A percentile compares a stretch with the other conserved stretches of the same genome.
phyloP scores from a whole-genome alignment of 2,888 invertebrate species.

The Epistrophe eligans region DNA sequence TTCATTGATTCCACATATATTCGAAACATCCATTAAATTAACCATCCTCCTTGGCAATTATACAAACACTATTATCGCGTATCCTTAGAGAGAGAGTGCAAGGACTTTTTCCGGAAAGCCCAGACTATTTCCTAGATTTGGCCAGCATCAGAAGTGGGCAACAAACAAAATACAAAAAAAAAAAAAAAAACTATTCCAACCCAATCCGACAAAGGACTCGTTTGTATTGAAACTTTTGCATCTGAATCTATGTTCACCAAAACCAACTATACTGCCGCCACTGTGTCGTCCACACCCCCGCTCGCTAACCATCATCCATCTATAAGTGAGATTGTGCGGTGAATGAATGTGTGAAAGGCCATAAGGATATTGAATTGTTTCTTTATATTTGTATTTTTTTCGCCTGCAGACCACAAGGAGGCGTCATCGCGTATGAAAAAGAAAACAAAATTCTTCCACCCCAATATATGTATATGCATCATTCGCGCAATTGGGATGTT shows the following conservation, averaged over 20 bases:
- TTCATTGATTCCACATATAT: slow-evolving; percentile 66
- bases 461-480: slow-evolving; percentile 43
- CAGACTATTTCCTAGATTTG: slow-evolving; percentile 38
- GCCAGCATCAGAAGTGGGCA: slow-evolving; percentile 21
- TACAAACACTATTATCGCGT: slow-evolving; percentile 72
- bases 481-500: slow-evolving; percentile 51
- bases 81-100: slow-evolving; percentile 33
- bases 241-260: slow-evolving; percentile 37
- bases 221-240: slow-evolving; percentile 58
- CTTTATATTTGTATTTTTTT: slow-evolving; percentile 36
- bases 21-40: slow-evolving; percentile 71
- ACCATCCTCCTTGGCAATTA: slow-evolving; percentile 74
- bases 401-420: slow-evolving; percentile 60
- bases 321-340: slow-evolving; percentile 7
- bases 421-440: slow-evolving; percentile 63
- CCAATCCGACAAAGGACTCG: slow-evolving; percentile 46
- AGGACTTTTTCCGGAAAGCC: slow-evolving; percentile 57
- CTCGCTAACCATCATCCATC: neutral
- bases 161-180: neutral
- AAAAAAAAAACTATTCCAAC: slow-evolving; percentile 24
- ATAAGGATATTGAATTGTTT: slow-evolving; percentile 74
- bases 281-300: neutral
- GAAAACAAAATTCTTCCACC: slow-evolving; percentile 68
- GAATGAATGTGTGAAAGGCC: slow-evolving; percentile 60
- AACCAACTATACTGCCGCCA: neutral